A percentile compares a stretch with the other conserved stretches of the same genome.
phyloP scores from a whole-genome alignment of 1,140 invertebrate species.

The Rhyacophila brunnea region DNA sequence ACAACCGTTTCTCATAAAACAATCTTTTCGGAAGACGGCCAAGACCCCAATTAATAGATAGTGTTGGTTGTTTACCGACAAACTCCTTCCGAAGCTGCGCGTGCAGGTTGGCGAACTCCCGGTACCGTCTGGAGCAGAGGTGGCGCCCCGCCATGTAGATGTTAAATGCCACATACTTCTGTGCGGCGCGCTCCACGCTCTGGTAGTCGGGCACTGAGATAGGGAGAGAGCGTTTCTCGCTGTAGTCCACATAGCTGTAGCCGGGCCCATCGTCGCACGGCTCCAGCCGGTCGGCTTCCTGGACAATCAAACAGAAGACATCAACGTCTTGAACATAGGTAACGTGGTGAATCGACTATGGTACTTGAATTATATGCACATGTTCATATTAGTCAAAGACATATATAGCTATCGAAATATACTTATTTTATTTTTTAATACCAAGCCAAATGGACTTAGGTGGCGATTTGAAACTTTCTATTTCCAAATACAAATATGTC shows the following conservation, averaged over 20 bases:
- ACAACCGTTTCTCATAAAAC: no score
- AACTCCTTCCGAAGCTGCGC: constrained; percentile 93
- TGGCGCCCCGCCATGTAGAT: constrained; percentile 99
- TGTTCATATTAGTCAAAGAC: no score
- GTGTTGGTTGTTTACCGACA: constrained; percentile 57
- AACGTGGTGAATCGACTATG: no score
- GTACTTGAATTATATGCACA: no score
- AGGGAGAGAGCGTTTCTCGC: constrained; percentile 95
- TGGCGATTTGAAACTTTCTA: no score
- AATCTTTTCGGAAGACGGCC: no score
- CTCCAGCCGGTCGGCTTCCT: constrained; percentile 83
- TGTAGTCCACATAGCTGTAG: constrained; percentile 94
- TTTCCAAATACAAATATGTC: no score
- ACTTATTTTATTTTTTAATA: no score
- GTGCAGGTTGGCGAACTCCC: constrained; percentile 92
- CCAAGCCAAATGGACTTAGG: no score
- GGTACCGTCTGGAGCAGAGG: constrained; percentile 92
- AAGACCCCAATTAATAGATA: neutral
- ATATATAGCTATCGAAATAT: no score
- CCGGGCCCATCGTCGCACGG: constrained; percentile 84
- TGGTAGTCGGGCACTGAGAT: constrained; percentile 98
- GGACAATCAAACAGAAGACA: constrained; percentile 20
- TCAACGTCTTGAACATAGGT: no score
- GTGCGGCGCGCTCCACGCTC: constrained; percentile 74
- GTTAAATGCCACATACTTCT: constrained; percentile 95